These are phyloP conservation scores for Embiotoca jacksoni DNA, from an alignment of 2,113 vertebrate genomes.

Conservation along the genomic window DNA sequence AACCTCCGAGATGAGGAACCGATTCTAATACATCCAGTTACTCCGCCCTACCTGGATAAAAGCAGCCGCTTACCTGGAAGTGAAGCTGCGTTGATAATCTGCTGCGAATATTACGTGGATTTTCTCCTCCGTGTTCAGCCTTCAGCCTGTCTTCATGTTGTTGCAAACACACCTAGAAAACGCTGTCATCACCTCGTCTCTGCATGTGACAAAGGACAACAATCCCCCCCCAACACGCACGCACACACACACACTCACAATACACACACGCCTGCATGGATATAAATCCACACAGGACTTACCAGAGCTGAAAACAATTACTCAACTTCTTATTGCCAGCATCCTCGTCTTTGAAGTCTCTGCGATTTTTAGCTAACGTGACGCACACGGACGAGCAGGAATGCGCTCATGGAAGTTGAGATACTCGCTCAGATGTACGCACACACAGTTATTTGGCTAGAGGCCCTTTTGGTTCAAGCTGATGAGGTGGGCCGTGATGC, in stretches of 20 bases:
- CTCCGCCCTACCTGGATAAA: neutral
- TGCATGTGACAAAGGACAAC: conserved; percentile 54
- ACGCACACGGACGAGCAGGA: neutral
- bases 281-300: conserved; percentile 6
- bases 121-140: neutral
- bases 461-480: conserved; percentile 74
- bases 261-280: conserved; percentile 6
- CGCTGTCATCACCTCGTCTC: conserved; percentile 50
- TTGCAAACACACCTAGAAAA: conserved; percentile 35
- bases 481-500: conserved; percentile 62
- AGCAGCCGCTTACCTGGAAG: neutral
- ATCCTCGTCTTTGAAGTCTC: conserved; percentile 1
- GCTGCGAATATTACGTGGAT: neutral
- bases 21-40: neutral
- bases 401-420: neutral
- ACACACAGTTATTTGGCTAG: conserved; percentile 51
- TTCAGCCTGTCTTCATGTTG: conserved; percentile 11
- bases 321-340: neutral
- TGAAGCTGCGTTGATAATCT: neutral
- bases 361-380: neutral
- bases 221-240: neutral
- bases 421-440: conserved; percentile 5
- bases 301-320: conserved; percentile 31
- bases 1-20: neutral
- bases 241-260: neutral